A percentile compares a stretch with the other conserved stretches of the same genome.
phyloP scores from a whole-genome alignment of 2,888 invertebrate genomes.

The Ornithoptera priamus region DNA sequence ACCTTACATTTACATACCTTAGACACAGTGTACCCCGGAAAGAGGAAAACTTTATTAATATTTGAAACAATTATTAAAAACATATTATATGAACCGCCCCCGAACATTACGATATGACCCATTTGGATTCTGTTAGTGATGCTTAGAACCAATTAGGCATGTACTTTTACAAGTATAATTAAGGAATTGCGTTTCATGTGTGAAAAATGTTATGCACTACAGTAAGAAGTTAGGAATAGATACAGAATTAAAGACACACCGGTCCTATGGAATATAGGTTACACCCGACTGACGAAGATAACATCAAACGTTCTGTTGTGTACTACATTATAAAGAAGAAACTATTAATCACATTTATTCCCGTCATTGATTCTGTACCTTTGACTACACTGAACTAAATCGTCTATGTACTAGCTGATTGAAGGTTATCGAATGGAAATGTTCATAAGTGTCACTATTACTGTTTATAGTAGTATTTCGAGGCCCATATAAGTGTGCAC shows the following conservation, averaged over 20 bases:
- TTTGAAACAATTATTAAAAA: constrained; percentile 48
- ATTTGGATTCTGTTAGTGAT: constrained; percentile 68
- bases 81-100: constrained; percentile 44
- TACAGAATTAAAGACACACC: too few species aligned
- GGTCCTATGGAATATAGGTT: too few species aligned
- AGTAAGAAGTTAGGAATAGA: neutral
- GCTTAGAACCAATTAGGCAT: constrained; percentile 46
- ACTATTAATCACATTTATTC: neutral
- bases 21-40: constrained; percentile 24
- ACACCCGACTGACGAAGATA: too few species aligned
- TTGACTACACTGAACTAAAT: neutral
- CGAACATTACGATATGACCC: constrained; percentile 55
- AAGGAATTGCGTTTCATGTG: neutral
- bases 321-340: neutral
- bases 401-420: neutral
- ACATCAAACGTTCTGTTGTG: too few species aligned
- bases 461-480: constrained; percentile 1
- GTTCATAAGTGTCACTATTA: neutral
- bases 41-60: constrained; percentile 61
- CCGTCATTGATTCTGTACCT: neutral
- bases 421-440: constrained; percentile 10
- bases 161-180: constrained; percentile 32
- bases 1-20: too few species aligned
- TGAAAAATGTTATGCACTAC: neutral
- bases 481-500: constrained; percentile 8